Evolutionary conservation across 1,140 invertebrate genomes (phyloP).

Genomic region (Eurosta solidaginis): DNA sequence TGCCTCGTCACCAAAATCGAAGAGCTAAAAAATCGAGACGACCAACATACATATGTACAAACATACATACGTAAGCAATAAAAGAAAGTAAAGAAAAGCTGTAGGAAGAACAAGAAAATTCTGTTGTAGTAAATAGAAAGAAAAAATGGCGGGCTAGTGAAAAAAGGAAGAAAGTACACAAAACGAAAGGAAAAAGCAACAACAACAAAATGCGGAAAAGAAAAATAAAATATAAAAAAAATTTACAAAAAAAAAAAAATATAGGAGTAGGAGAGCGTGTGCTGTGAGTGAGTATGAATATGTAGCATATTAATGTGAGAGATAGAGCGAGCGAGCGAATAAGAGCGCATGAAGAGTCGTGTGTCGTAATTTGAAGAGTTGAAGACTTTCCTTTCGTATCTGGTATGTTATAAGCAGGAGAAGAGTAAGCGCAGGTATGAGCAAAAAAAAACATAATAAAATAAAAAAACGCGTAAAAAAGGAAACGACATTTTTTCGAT

Average conservation of each 20-base stretch:
- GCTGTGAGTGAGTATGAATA: background rate
- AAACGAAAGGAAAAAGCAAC: conserved; percentile 39
- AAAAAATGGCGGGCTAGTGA: conserved; percentile 33
- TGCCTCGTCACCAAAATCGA: conserved; percentile 18
- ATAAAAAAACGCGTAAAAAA: background rate
- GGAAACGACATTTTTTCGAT: conserved; percentile 1
- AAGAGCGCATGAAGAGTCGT: background rate
- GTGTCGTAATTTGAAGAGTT: background rate
- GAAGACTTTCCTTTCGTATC: background rate
- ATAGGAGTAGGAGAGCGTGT: background rate
- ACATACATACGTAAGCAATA: conserved; percentile 30
- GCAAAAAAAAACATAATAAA: conserved; percentile 15
- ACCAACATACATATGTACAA: conserved; percentile 27
- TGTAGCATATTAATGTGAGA: background rate
- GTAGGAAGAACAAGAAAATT: conserved; percentile 21
- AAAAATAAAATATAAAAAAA: background rate
- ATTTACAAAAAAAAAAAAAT: background rate
- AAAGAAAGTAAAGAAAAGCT: background rate
- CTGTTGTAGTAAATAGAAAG: conserved; percentile 37
- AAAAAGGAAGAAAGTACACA: conserved; percentile 35
- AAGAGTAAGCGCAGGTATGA: background rate
- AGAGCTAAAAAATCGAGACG: conserved; percentile 33
- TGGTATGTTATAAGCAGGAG: background rate
- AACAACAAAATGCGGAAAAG: background rate
- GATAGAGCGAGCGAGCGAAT: background rate